Percentiles rank a stretch among this genome's conserved stretches.
These are phyloP conservation scores for Nothobranchius furzeri DNA, from an alignment of 2,113 vertebrate species.

Conservation along the genomic window DNA sequence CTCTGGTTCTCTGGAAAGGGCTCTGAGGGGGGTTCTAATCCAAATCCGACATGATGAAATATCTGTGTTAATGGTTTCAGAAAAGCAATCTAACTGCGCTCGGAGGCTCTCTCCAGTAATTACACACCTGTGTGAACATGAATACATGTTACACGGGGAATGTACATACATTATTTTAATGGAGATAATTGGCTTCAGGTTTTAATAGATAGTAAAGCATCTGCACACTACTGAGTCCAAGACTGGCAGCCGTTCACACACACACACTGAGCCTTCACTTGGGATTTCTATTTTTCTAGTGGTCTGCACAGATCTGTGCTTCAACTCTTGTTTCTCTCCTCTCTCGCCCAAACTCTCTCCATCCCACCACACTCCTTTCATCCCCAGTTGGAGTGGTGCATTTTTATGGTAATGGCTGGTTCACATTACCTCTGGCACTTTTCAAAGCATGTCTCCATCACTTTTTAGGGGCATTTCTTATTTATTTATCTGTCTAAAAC, in stretches of 20 bases:
- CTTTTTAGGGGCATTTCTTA: constrained; percentile 33
- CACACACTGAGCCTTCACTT: not conserved
- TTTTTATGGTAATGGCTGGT: constrained; percentile 76
- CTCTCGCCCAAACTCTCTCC: constrained; percentile 44
- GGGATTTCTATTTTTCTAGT: constrained; percentile 24
- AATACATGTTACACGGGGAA: constrained; percentile 36
- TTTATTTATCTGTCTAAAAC: constrained; percentile 55
- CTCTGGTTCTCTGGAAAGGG: not conserved
- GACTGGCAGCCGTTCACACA: constrained; percentile 28
- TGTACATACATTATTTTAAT: constrained; percentile 65
- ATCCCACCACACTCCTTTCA: constrained; percentile 54
- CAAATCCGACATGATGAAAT: constrained; percentile 38
- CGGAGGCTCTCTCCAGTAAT: constrained; percentile 64
- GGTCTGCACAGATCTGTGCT: constrained; percentile 24
- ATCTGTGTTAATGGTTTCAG: constrained; percentile 62
- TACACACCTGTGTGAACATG: constrained; percentile 58
- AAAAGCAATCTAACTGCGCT: constrained; percentile 71
- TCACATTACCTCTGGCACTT: constrained; percentile 67
- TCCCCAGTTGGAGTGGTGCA: constrained; percentile 58
- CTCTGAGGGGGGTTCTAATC: constrained; percentile 19
- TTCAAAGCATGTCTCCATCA: constrained; percentile 63
- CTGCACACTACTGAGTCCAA: constrained; percentile 9
- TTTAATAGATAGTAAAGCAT: constrained; percentile 44
- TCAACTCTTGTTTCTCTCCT: constrained; percentile 22
- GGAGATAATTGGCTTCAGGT: constrained; percentile 61